Percentiles rank a stretch among this genome's conserved stretches.
Evolutionary conservation across 2,797 vertebrate genomes (phyloP).

Genomic region (Eospalax fontanierii): DNA sequence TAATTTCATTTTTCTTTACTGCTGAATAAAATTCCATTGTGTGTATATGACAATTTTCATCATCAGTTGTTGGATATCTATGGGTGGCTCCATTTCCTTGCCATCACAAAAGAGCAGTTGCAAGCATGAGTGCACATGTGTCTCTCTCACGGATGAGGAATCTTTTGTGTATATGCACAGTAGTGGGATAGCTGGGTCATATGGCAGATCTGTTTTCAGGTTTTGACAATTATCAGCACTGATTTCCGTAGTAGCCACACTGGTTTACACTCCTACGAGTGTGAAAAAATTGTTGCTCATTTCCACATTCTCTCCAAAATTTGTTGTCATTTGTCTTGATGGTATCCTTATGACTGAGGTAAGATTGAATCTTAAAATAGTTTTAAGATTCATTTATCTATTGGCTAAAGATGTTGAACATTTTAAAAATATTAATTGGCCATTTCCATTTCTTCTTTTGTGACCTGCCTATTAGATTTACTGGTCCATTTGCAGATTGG

Average conservation of each 20-base stretch:
- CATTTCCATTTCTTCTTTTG: too few species aligned
- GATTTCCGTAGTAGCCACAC: neutral
- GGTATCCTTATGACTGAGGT: too few species aligned
- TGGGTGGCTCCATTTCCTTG: neutral
- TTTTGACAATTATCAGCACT: neutral
- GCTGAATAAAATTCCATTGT: neutral
- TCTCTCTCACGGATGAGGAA: neutral
- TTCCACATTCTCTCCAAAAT: neutral
- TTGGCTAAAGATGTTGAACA: too few species aligned
- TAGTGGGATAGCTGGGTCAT: neutral
- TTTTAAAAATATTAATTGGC: too few species aligned
- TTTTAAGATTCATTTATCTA: too few species aligned
- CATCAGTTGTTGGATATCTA: neutral
- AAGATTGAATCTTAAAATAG: too few species aligned
- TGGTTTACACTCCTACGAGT: neutral
- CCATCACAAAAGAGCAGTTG: neutral
- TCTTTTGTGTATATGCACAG: neutral
- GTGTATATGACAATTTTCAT: neutral
- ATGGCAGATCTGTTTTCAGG: neutral
- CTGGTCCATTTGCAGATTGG: too few species aligned
- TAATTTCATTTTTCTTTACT: neutral
- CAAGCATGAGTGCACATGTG: neutral
- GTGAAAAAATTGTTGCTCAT: neutral
- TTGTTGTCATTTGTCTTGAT: neutral
- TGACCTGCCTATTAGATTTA: too few species aligned